Evolutionary conservation across 2,888 invertebrate genomes (phyloP), one percentile per base, ranked within the genome.

Genomic region (Leptinotarsa rubiginosa): DNA sequence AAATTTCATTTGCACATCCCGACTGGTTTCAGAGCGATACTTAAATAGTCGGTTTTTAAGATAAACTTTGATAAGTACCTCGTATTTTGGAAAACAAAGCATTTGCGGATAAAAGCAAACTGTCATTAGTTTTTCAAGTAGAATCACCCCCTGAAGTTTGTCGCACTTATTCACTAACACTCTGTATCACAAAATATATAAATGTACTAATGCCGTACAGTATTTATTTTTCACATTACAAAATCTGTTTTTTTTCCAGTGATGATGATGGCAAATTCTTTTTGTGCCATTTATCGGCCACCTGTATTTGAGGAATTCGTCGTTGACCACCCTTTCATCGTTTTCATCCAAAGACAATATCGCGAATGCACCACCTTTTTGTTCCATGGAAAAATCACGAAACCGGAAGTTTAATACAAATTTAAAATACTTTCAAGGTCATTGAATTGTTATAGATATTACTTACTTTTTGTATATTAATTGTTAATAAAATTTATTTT

Each of bases 311-410:
- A 77, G 49, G 66, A 72, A 47, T 80, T 79, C 65, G 68, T 69
- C 20, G 79, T 67, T 15, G 78, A 81, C 64, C 75, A 78, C 70
- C 77, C 79, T 1, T 79, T 77, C 62, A 67, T 79, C 0, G 66
- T 74, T 47, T 13, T 73, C 12, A 50, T 81, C 25, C 54, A 50
- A 20, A 56, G 3, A 31, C 5, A 64, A 16, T 67, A 68, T 25
- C 50, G 18, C 15, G 62, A 49, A 12, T 20, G 12, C 56, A 13
- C 10, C 56, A 56, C 0, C 7, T 18, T 56, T 56, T n/a, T 56
- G 18, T 56, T 56, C 12, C 4, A 20, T 18, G 56, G 56, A 20
- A n/a, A 20, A n/a, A 56, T 56, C n/a, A 12, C 18, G 56, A 20
- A 20, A 20, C 56, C 56, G 7, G 20, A 18, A 12, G 12, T 20